phyloP scores from a whole-genome alignment of 2,113 vertebrate genomes.

The Triplophysa rosa region DNA sequence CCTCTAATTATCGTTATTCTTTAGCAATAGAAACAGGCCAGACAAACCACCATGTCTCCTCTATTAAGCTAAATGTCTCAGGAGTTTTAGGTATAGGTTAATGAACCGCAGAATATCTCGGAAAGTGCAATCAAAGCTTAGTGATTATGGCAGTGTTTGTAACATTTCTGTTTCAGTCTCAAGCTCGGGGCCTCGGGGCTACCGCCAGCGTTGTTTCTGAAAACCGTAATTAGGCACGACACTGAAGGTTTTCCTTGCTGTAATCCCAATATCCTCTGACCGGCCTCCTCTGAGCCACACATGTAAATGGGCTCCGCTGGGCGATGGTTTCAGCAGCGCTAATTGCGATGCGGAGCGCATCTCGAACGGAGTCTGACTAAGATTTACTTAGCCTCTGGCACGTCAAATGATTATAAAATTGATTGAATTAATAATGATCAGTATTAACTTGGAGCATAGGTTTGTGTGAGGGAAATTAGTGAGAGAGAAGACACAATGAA shows the following conservation, averaged over 20 bases:
- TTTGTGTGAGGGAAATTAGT: slow-evolving; percentile 55
- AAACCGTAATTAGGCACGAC: slow-evolving; percentile 65
- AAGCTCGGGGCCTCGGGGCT: slow-evolving; percentile 48
- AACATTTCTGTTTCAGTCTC: slow-evolving; percentile 53
- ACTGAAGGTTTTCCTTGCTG: slow-evolving; percentile 38
- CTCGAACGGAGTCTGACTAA: slow-evolving; percentile 64
- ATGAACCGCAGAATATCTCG: slow-evolving; percentile 71
- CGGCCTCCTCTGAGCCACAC: slow-evolving; percentile 47
- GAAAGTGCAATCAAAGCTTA: slow-evolving; percentile 68
- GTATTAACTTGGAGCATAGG: slow-evolving; percentile 63
- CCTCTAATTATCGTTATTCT: slow-evolving; percentile 75
- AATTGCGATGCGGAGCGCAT: slow-evolving; percentile 68
- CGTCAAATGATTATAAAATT: slow-evolving; percentile 75
- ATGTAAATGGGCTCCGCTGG: slow-evolving; percentile 53
- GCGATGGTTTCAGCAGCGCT: slow-evolving; percentile 59
- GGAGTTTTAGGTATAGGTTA: slow-evolving; percentile 75
- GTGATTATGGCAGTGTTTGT: slow-evolving; percentile 62
- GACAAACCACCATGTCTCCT: slow-evolving; percentile 64
- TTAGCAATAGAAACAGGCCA: slow-evolving; percentile 66
- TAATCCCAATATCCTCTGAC: slow-evolving; percentile 62
- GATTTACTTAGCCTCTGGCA: slow-evolving; percentile 74
- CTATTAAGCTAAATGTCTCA: slow-evolving; percentile 71
- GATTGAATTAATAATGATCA: slow-evolving; percentile 77
- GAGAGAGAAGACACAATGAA: slow-evolving; percentile 46
- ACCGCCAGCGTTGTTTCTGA: slow-evolving; percentile 56